Percentiles rank a stretch among this genome's conserved stretches.
Conservation (phyloP, 2,113 vertebrate species). For the Callionymus lyra region DNA sequence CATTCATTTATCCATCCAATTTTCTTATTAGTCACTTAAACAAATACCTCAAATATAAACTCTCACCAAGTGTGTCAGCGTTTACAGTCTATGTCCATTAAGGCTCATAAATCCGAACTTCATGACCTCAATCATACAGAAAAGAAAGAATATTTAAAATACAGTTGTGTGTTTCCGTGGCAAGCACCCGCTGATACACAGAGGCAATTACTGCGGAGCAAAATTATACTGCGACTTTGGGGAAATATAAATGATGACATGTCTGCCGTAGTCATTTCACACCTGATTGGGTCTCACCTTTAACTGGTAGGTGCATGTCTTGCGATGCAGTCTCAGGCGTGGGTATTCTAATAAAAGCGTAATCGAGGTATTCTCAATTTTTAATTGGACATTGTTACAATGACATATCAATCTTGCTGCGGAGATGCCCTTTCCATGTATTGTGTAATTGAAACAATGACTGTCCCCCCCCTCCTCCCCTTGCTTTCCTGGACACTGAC, state of each 20-base stretch:
- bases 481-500: conserved; percentile 13
- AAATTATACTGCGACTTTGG: conserved; percentile 51
- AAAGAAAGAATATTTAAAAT: conserved; percentile 10
- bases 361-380: conserved; percentile 62
- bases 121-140: too few relatives aligned
- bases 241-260: conserved; percentile 64
- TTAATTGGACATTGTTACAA: conserved; percentile 74
- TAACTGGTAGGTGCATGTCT: conserved; percentile 50
- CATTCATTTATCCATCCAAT: too few relatives aligned
- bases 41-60: too few relatives aligned
- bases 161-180: conserved; percentile 27
- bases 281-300: conserved; percentile 63
- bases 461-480: conserved; percentile 18
- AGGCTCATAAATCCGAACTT: background rate
- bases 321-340: conserved; percentile 30
- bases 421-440: conserved; percentile 65
- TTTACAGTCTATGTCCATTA: background rate
- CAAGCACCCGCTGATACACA: conserved; percentile 9
- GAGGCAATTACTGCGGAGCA: conserved; percentile 45
- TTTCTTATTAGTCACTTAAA: too few relatives aligned
- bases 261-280: conserved; percentile 70
- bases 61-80: background rate
- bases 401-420: conserved; percentile 64
- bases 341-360: conserved; percentile 62
- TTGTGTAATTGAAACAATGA: conserved; percentile 67